Base-by-base conservation (phyloP, 2,797 vertebrate species). In the Clarias platycephalus region DNA sequence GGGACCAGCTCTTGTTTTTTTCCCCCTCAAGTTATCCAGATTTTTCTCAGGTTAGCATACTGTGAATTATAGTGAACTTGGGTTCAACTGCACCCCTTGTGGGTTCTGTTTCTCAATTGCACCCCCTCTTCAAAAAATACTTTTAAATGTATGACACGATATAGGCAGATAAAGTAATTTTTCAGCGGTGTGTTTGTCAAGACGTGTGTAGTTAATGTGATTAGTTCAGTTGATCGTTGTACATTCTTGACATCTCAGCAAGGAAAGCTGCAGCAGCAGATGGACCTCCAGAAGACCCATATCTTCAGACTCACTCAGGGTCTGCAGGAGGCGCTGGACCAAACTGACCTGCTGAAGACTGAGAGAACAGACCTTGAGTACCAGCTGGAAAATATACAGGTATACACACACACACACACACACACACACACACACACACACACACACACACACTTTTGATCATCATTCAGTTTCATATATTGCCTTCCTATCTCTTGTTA, bases 231-330 rank as follows among this genome's bases (percentile, higher is more conserved):
- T 83, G 34, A 62, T 72, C 18, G 3, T 49, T 74, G 58, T 86
- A 13, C 20, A 79, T 60, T 4, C 90, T 37, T 87, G 20, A 62
- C 34, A 72, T 83, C 53, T 76, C 89, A 99, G 98, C 98, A 99
- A 94, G 96, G 96, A 84, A 99, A 99, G 90, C 93, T 99, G 84
- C 98, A 99, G 93, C 98, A 99, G 92, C 98, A 99, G 93, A 97
- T 99, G 97, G 98, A 99, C 91, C 94, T 98, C 80, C 98, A 99
- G 88, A 99, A 99, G 92, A 99, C 94, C 72, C 98, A 99, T 91
- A 99, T 99, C 90, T 99, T 98, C 94, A 96, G 98, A 77, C 93
- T 99, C 87, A 99, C 98, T 40, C 98, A 99, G 91, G 98, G 98
- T 55, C 94, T 99, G 82, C 98, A 99, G 87, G 97, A 99, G 55